Evolutionary conservation across 2,113 vertebrate species (phyloP).

Genomic region (Piprites chloris): DNA sequence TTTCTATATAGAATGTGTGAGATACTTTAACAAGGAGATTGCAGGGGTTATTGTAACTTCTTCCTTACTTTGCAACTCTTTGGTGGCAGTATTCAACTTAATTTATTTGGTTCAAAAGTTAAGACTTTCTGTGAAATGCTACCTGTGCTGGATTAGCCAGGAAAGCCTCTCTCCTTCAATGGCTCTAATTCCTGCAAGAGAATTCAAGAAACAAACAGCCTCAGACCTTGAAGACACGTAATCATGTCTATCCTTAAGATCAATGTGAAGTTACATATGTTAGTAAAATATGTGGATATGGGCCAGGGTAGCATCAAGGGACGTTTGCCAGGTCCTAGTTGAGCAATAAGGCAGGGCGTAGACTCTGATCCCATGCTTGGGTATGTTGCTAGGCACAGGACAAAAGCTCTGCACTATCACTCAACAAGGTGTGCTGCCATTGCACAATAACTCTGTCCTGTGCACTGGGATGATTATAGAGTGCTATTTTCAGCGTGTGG

Average conservation of each 20-base stretch:
- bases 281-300: conserved; percentile 45
- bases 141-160: neutral
- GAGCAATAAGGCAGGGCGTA: conserved; percentile 61
- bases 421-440: conserved; percentile 55
- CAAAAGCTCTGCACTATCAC: conserved; percentile 35
- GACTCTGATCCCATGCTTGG: conserved; percentile 48
- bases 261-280: conserved; percentile 32
- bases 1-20: neutral
- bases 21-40: neutral
- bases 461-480: neutral
- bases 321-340: conserved; percentile 34
- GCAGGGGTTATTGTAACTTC: neutral
- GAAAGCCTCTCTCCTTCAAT: neutral
- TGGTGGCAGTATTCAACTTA: neutral
- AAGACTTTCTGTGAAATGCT: neutral
- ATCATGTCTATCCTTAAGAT: neutral
- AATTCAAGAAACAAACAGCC: neutral
- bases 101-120: neutral
- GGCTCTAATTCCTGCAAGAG: neutral
- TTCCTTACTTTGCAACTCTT: neutral
- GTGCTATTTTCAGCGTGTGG: conserved; percentile 20
- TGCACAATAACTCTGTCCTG: conserved; percentile 1
- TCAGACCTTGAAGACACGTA: neutral
- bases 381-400: conserved; percentile 60
- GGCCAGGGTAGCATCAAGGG: neutral